Base-by-base conservation (phyloP, 1,140 invertebrate genomes). In the Drosophila quadrilineata region DNA sequence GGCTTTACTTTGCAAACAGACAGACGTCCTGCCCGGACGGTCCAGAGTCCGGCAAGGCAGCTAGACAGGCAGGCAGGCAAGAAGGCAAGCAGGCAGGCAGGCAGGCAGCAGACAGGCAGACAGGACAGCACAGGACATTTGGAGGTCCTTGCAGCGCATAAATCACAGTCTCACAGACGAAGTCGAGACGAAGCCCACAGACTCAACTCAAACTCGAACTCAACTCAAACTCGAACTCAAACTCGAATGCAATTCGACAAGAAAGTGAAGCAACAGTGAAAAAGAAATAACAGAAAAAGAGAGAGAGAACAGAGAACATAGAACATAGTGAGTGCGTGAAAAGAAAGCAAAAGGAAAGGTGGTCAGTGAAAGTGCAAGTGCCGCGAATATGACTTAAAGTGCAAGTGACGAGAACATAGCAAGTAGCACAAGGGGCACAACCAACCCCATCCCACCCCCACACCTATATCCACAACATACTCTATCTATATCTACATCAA, bases 71-170 rank as follows among this genome's bases (percentile, higher is more conserved):
- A 36, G 29, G 21, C 50, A 46, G 28, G 35, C 72, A 49, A 62
- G 36, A 40, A 65, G 49, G 50, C 65, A 58, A 54, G 41, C 57
- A 68, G 62, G 48, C 46, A 58, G 41, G 35, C 71, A 50, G 57
- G 58, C 72, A 65, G 9, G 19, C 57, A 33, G 63, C 67, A 74
- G 64, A 71, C 71, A 74, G 73, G 68, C 72, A 77, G 77, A 70
- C 52, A 64, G 64, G 62, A 82, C 66, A n/a, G n/a, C n/a, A n/a
- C n/a, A n/a, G n/a, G n/a, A n/a, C n/a, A n/a, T n/a, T n/a, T n/a
- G 73, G 73, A 76, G 73, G 77, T 84, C 72, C 82, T 76, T 68
- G 77, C 79, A 80, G 69, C 71, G 75, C 71, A 85, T 86, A 85
- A 85, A 85, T 86, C 80, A 85, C 68, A 72, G 29, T 56, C 58